Percentiles rank a stretch among this genome's conserved stretches.
These are phyloP conservation scores for Budorcas taxicolor DNA, from an alignment of 2,113 vertebrate species.

Conservation along the genomic window DNA sequence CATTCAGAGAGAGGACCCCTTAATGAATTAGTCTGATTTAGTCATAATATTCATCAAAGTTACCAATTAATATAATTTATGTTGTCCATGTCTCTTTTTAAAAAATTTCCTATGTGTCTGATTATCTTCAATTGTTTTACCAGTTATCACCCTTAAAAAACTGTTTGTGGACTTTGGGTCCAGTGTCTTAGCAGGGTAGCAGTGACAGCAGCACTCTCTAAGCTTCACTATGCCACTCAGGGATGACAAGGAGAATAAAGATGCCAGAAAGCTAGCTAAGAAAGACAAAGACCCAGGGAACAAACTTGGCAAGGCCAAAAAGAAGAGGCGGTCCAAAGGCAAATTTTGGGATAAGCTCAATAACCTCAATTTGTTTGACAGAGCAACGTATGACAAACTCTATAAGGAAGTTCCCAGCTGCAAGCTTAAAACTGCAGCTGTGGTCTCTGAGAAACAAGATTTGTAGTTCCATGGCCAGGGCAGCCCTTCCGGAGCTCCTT, in stretches of 20 bases:
- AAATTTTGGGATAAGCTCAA: constrained; percentile 92
- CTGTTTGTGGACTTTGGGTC: not conserved
- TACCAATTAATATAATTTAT: constrained; percentile 23
- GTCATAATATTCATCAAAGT: constrained; percentile 23
- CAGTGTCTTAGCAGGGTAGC: not conserved
- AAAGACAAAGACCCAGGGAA: constrained; percentile 92
- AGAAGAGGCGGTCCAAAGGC: constrained; percentile 95
- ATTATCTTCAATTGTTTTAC: not conserved
- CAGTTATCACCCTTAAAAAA: not conserved
- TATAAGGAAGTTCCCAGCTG: constrained; percentile 92
- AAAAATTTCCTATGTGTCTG: not conserved
- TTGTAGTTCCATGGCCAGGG: constrained; percentile 81
- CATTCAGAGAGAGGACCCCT: not conserved
- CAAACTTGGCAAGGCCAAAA: constrained; percentile 91
- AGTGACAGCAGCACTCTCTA: fast-evolving
- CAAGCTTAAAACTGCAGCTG: constrained; percentile 88
- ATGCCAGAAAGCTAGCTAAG: constrained; percentile 87
- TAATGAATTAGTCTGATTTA: constrained; percentile 1
- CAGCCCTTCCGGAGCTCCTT: constrained; percentile 77
- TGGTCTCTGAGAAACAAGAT: constrained; percentile 92
- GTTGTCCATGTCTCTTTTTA: not conserved
- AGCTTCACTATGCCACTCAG: constrained; percentile 78
- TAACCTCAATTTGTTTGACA: constrained; percentile 91
- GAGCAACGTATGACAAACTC: constrained; percentile 88
- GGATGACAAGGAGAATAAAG: constrained; percentile 89